A percentile compares a stretch with the other conserved stretches of the same genome.
These are phyloP conservation scores for Musca domestica DNA, from an alignment of 1,140 invertebrate species.

Conservation along the genomic window DNA sequence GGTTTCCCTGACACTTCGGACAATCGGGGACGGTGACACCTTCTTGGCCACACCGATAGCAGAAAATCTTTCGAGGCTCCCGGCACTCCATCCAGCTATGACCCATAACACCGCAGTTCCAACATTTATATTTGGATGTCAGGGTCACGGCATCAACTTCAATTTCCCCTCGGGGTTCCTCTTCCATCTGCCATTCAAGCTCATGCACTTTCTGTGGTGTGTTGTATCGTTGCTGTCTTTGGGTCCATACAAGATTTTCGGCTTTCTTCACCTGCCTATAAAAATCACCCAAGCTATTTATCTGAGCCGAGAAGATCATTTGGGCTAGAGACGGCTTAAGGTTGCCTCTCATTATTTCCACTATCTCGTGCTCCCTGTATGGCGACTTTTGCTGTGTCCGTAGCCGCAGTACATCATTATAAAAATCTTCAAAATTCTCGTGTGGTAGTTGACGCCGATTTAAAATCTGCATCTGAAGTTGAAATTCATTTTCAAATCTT, in stretches of 20 bases:
- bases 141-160: background rate
- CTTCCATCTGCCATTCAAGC: background rate
- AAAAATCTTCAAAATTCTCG: background rate
- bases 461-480: background rate
- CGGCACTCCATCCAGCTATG: too few species aligned
- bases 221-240: background rate
- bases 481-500: background rate
- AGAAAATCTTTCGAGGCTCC: background rate
- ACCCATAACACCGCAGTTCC: too few species aligned
- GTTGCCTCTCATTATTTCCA: slow-evolving; percentile 5
- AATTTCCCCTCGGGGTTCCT: background rate
- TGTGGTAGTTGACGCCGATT: background rate
- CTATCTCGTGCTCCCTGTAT: background rate
- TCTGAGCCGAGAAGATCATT: background rate
- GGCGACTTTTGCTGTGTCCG: background rate
- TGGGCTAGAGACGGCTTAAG: background rate
- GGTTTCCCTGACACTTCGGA: background rate
- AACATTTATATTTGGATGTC: background rate
- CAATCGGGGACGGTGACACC: background rate
- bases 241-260: background rate
- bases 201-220: background rate
- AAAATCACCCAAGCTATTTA: background rate
- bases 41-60: background rate
- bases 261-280: background rate
- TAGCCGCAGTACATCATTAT: background rate